Percentiles rank a stretch among this genome's conserved stretches.
Evolutionary conservation across 2,797 vertebrate genomes (phyloP).

Genomic region (Syncerus caffer): DNA sequence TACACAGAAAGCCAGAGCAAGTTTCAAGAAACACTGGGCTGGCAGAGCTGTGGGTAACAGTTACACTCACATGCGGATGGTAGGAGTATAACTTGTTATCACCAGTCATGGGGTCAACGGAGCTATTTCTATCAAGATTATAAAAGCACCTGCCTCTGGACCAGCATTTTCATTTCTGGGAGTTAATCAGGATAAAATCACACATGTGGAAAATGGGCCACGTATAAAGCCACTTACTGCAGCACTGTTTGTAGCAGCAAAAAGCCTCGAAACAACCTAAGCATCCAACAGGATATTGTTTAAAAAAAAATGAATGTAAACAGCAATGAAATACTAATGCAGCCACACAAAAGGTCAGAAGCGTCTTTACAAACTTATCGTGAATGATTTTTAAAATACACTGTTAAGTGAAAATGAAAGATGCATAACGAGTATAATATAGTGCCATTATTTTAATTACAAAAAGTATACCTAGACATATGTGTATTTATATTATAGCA

Average conservation of each 20-base stretch:
- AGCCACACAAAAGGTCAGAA: not conserved
- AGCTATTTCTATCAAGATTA: not conserved
- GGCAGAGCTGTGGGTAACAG: not conserved
- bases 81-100: too few species aligned
- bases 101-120: not conserved
- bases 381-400: not conserved
- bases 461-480: not conserved
- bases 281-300: not conserved
- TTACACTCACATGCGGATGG: not conserved
- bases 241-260: not conserved
- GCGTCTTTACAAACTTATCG: not conserved
- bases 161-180: not conserved
- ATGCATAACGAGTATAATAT: not conserved
- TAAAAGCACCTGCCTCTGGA: not conserved
- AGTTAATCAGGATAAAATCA: not conserved
- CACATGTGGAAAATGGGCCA: not conserved
- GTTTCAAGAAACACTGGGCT: not conserved
- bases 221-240: not conserved
- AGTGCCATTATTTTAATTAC: not conserved
- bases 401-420: not conserved
- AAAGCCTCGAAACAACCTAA: not conserved
- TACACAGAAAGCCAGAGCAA: not conserved
- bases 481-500: not conserved
- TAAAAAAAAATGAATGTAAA: not conserved
- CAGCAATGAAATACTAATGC: not conserved